A percentile compares a stretch with the other conserved stretches of the same genome.
These are phyloP conservation scores for Clarias laeviceps DNA, from an alignment of 2,797 vertebrate species.

Conservation along the genomic window DNA sequence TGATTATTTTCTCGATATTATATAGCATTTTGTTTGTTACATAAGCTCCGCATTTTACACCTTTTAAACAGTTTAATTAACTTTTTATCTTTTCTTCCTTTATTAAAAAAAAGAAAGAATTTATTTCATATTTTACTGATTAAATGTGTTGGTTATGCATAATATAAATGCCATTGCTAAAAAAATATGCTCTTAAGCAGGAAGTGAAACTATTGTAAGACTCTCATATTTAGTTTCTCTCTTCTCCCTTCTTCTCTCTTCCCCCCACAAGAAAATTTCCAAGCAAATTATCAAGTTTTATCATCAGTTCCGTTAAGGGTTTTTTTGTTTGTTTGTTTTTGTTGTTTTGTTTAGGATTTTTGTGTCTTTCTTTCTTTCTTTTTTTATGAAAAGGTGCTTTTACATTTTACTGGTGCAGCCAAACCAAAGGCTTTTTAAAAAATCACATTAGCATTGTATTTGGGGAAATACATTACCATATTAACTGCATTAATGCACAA, in stretches of 20 bases:
- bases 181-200: not conserved
- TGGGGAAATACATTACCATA: not conserved
- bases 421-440: not conserved
- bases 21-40: not conserved
- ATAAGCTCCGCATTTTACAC: not conserved
- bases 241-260: not conserved
- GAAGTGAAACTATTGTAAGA: conserved; percentile 25
- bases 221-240: not conserved
- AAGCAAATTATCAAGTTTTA: not conserved
- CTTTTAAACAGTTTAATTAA: not conserved
- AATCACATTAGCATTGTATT: not conserved
- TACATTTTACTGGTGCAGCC: not conserved
- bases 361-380: not conserved
- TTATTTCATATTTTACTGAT: not conserved
- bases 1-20: not conserved
- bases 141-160: not conserved
- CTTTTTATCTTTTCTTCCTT: not conserved
- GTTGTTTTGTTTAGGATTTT: too few species aligned
- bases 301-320: not conserved
- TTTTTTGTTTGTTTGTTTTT: not conserved
- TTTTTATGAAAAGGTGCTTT: not conserved
- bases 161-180: not conserved
- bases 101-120: not conserved
- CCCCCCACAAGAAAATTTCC: not conserved
- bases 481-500: not conserved